Evolutionary conservation across 37 sponge, comb jelly and placozoan genomes (phyloP), one percentile per base, ranked within the genome.

Genomic region (Axinella damicornis): DNA sequence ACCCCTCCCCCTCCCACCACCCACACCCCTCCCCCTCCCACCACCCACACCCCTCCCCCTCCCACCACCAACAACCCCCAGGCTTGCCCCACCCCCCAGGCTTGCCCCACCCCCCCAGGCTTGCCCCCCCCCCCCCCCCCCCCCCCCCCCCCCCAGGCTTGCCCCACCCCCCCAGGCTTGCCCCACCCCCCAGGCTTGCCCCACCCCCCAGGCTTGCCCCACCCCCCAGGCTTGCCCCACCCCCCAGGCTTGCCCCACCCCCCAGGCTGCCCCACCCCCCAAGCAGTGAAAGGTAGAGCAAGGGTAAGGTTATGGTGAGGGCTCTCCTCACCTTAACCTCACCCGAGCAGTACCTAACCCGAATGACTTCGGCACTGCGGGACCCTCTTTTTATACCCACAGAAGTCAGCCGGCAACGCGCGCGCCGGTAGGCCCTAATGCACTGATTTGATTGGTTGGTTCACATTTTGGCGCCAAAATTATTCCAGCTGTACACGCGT

Each of bases 121-220:
- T 62, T 27, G n/a, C 63, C 27, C 63, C 63, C 27, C 13, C 63
- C 63, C 63, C 63, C 27, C 63, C 13, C 63, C 63, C 63, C 60
- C 75, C 38, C 28, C n/a, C 62, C 76, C 5, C n/a, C 31, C 5
- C 53, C 35, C 28, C 59, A n/a, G n/a, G n/a, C n/a, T n/a, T n/a
- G n/a, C 34, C 27, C 34, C 19, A 0, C 77, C 19, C 59, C 56
- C 12, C 39, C n/a, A n/a, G n/a, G n/a, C n/a, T n/a, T n/a, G n/a
- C 22, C 27, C 25, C 62, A 14, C 62, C 27, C 13, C 27, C 62
- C 13, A 2, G 12, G 12, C 27, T 11, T 61, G 4, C 62, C 62
- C 27, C 62, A 14, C 27, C 27, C 25, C 62, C n/a, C 27, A n/a
- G n/a, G n/a, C n/a, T 13, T 61, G 12, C 25, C 13, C 27, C 62